Evolutionary conservation across 2,797 vertebrate species (phyloP), one percentile per base, ranked within the genome.

Genomic region (Muscicapa comitata): DNA sequence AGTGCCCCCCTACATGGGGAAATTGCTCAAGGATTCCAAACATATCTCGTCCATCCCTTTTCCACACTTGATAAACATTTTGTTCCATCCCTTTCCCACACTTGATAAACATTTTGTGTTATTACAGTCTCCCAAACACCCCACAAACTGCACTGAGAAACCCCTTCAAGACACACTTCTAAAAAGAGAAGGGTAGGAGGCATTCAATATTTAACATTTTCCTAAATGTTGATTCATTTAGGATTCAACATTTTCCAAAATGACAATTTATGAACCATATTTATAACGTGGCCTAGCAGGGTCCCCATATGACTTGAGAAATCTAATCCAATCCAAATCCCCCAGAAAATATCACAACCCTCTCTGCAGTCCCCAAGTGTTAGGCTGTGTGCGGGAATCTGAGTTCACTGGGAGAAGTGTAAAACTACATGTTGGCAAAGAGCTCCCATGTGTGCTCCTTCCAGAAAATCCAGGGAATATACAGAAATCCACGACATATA

Each of bases 391-490:
- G 71, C 20, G 4, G 45, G 11, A 93, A 95, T 42, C 62, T 1
- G 29, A 93, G 90, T 77, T 97, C 63, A 81, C 68, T 42, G 90
- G 66, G 88, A 96, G 86, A 93, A 0, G 35, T 85, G 89, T 72
- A 74, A 94, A 76, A 87, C 84, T 29, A 59, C 91, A 26, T 25
- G 50, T 33, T 84, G 95, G 91, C 71, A 93, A 86, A 92, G 78
- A 93, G 81, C 55, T 95, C 78, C 86, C 84, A 38, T 10, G 24
- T 68, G 75, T 53, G 48, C 13, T 85, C 67, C 72, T 88, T 85
- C 59, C 86, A 94, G 83, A 77, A 95, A 84, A 93, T 37, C 81
- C 86, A 76, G 45, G 86, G 73, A 96, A 93, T 76, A 93, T 35
- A 82, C 3, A 73, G 88, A 72, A 86, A 79, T 55, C 53, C 90